Evolutionary conservation across 2,797 vertebrate species (phyloP).

Genomic region (Ficedula albicollis): DNA sequence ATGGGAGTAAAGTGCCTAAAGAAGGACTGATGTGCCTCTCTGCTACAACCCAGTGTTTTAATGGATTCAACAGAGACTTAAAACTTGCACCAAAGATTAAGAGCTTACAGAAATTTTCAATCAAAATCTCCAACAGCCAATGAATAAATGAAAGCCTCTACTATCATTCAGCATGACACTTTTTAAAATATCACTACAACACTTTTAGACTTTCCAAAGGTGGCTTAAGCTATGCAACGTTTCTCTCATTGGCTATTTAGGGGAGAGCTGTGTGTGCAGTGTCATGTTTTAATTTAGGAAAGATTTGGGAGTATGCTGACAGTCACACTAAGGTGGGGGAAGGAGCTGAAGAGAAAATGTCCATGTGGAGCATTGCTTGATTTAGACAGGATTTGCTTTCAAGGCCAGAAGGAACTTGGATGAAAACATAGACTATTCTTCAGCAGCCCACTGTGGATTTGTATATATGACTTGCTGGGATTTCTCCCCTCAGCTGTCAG

Average conservation of each 20-base stretch:
- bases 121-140: neutral
- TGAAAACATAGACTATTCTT: neutral
- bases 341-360: neutral
- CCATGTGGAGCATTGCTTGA: neutral
- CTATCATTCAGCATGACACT: neutral
- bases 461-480: neutral
- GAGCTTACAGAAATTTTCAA: neutral
- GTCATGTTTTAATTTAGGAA: neutral
- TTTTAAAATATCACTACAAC: neutral
- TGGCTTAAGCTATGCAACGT: neutral
- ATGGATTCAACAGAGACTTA: conserved; percentile 26
- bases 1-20: neutral
- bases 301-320: neutral
- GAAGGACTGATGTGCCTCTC: neutral
- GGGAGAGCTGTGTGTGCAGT: neutral
- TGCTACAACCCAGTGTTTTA: neutral
- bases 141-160: neutral
- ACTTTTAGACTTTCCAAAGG: neutral
- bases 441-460: neutral
- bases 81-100: neutral
- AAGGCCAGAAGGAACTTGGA: neutral
- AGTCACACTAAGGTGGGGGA: neutral
- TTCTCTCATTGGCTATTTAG: neutral
- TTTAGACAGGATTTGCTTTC: neutral
- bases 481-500: neutral